Evolutionary conservation across 2,113 vertebrate species (phyloP).

Genomic region (Oncorhynchus masou): DNA sequence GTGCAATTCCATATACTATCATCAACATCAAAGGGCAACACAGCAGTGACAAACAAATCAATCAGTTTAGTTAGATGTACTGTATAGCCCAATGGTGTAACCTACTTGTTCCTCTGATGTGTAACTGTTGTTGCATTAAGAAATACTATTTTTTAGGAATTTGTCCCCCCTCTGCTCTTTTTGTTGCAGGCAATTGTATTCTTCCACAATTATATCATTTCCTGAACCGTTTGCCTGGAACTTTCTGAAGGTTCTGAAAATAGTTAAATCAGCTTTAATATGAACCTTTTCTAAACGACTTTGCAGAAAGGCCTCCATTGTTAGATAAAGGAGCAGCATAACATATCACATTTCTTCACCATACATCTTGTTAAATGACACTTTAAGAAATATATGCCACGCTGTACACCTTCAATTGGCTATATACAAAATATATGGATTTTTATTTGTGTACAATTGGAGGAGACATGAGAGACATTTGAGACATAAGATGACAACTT

Average conservation of each 20-base stretch:
- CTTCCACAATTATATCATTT: slow-evolving; percentile 35
- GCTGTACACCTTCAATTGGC: not conserved
- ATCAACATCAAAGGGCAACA: no score
- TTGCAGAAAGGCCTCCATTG: not conserved
- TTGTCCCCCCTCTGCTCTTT: not conserved
- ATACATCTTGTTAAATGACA: not conserved
- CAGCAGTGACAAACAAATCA: no score
- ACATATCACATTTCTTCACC: slow-evolving; percentile 6
- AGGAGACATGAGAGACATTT: no score
- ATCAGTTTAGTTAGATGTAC: not conserved
- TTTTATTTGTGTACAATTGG: not conserved
- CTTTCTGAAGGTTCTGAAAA: not conserved
- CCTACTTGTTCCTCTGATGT: no score
- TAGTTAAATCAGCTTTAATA: not conserved
- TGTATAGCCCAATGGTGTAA: not conserved
- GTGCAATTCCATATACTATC: no score
- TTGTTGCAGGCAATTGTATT: slow-evolving; percentile 23
- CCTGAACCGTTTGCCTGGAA: slow-evolving; percentile 8
- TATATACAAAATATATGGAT: not conserved
- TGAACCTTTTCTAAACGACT: slow-evolving; percentile 1
- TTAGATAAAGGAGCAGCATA: not conserved
- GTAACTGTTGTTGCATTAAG: no score
- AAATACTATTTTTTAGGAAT: no score
- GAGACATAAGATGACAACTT: not conserved
- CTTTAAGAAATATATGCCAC: not conserved